Conservation (phyloP, 1,140 invertebrate genomes). For the Episyrphus balteatus region DNA sequence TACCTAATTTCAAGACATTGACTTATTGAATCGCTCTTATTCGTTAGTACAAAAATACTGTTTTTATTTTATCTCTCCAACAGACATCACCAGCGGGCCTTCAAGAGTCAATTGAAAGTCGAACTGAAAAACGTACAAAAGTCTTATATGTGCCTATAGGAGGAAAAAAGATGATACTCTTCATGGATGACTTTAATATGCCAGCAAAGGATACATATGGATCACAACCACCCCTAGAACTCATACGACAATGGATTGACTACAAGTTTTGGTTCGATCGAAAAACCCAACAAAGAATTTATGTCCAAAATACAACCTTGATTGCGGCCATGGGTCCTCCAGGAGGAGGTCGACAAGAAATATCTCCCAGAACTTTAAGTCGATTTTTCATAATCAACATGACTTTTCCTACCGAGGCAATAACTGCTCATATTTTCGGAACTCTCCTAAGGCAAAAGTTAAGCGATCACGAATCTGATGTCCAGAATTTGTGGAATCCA, state of each 20-base stretch:
- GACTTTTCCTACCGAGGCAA: constrained; percentile 64
- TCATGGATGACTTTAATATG: constrained; percentile 86
- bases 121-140: constrained; percentile 73
- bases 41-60: no score
- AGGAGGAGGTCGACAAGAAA: constrained; percentile 64
- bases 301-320: constrained; percentile 64
- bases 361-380: constrained; percentile 62
- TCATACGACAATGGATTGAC: constrained; percentile 74
- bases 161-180: constrained; percentile 67
- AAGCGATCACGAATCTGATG: constrained; percentile 61
- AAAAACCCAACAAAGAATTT: constrained; percentile 58
- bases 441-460: constrained; percentile 73
- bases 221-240: constrained; percentile 72
- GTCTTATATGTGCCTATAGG: constrained; percentile 63
- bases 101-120: constrained; percentile 67
- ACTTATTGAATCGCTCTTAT: no score
- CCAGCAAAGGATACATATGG: constrained; percentile 77
- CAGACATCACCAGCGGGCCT: constrained; percentile 66
- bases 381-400: constrained; percentile 74
- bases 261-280: constrained; percentile 80
- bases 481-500: constrained; percentile 51
- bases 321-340: constrained; percentile 70
- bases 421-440: constrained; percentile 68
- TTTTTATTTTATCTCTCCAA: not conserved
- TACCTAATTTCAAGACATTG: no score